phyloP scores from a whole-genome alignment of 2,113 vertebrate genomes.

The Orthonyx spaldingii region DNA sequence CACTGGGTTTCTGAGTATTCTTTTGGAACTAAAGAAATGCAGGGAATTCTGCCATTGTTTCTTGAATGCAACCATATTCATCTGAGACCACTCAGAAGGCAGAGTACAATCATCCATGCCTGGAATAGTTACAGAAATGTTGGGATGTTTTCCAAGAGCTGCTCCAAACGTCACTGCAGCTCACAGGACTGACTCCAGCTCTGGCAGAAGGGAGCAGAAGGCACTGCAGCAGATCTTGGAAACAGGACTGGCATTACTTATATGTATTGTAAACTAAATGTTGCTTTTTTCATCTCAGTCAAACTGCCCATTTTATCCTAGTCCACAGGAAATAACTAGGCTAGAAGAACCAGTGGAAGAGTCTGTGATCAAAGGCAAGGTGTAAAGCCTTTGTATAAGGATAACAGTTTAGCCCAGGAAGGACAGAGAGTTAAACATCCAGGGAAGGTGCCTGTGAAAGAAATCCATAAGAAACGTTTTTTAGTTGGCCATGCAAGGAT shows the following conservation, averaged over 20 bases:
- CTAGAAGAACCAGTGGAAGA: not conserved
- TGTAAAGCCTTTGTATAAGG: rapidly evolving
- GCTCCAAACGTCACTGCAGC: not conserved
- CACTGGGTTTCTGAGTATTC: not conserved
- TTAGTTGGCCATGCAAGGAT: not conserved
- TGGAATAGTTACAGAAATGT: not conserved
- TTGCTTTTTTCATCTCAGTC: not conserved
- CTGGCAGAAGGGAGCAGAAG: not conserved
- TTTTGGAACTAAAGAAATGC: not conserved
- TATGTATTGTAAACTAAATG: not conserved
- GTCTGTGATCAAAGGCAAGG: not conserved
- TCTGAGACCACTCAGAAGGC: not conserved
- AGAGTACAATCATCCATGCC: not conserved
- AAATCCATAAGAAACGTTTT: not conserved
- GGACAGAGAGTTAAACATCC: not conserved
- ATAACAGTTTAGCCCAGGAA: not conserved
- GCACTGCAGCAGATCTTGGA: not conserved
- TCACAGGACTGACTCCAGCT: not conserved
- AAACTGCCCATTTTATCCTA: not conserved
- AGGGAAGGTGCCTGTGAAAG: not conserved
- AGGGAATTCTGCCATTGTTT: not conserved
- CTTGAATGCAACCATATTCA: not conserved
- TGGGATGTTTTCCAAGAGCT: constrained; percentile 2
- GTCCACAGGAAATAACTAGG: not conserved
- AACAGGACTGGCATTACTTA: not conserved